Percentiles rank a stretch among this genome's conserved stretches.
These are phyloP conservation scores for Magallana gigas DNA, from an alignment of 1,140 invertebrate genomes.

Conservation along the genomic window DNA sequence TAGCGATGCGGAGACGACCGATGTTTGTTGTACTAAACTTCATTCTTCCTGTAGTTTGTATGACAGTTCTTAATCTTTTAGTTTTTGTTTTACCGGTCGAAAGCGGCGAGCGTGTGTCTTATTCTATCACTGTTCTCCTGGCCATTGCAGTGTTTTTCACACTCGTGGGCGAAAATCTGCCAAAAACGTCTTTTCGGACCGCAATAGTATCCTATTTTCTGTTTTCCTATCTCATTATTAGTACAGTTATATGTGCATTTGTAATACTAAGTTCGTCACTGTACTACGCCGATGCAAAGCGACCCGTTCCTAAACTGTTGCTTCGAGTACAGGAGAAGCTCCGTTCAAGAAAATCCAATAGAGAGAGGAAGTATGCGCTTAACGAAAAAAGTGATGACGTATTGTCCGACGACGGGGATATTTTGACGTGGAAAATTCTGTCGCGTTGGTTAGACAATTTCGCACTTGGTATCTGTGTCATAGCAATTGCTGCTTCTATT, in stretches of 20 bases:
- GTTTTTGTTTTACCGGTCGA: slow-evolving; percentile 50
- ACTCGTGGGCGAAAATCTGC: slow-evolving; percentile 44
- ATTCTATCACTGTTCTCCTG: slow-evolving; percentile 50
- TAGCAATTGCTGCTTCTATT: neutral
- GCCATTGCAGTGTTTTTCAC: slow-evolving; percentile 53
- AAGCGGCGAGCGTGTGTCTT: slow-evolving; percentile 50
- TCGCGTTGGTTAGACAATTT: neutral
- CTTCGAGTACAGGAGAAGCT: neutral
- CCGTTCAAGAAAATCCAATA: neutral
- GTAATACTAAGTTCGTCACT: slow-evolving; percentile 11
- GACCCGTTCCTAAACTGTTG: neutral
- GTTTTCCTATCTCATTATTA: slow-evolving; percentile 15
- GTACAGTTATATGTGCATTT: slow-evolving; percentile 31
- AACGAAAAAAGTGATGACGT: neutral
- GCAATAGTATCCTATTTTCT: slow-evolving; percentile 50
- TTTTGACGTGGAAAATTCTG: neutral
- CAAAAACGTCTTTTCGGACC: slow-evolving; percentile 51
- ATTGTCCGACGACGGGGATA: neutral
- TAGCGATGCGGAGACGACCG: slow-evolving; percentile 45
- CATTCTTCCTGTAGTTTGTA: slow-evolving; percentile 44
- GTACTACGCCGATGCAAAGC: neutral
- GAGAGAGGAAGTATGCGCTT: neutral
- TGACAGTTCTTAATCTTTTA: slow-evolving; percentile 42
- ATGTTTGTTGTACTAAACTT: slow-evolving; percentile 48
- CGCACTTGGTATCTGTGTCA: neutral